Evolutionary conservation across 2,888 invertebrate species (phyloP).

Genomic region (Ectemnius cavifrons): DNA sequence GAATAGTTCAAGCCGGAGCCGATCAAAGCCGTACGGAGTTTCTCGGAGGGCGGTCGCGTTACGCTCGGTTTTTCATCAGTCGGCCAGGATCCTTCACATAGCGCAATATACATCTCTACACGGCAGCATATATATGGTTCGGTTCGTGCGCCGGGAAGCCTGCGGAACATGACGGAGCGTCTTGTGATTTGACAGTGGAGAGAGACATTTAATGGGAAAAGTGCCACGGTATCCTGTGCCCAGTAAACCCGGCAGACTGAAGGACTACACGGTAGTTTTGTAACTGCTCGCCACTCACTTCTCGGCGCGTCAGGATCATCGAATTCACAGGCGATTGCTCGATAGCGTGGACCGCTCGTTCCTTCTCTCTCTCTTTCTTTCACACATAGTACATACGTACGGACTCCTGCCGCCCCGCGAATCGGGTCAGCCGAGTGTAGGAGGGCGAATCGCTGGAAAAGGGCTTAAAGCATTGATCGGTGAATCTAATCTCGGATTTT

Average conservation of each 20-base stretch:
- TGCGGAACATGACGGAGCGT: slow-evolving; percentile 54
- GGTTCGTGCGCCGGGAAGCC: slow-evolving; percentile 43
- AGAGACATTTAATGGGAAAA: slow-evolving; percentile 54
- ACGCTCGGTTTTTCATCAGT: slow-evolving; percentile 55
- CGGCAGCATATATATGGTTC: slow-evolving; percentile 22
- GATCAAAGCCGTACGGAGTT: slow-evolving; percentile 70
- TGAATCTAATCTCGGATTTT: slow-evolving; percentile 31
- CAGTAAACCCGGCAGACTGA: slow-evolving; percentile 46
- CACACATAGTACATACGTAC: background rate
- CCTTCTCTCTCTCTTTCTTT: background rate
- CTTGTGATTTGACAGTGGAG: slow-evolving; percentile 72
- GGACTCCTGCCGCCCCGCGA: too few relatives aligned
- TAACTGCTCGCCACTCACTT: slow-evolving; percentile 42
- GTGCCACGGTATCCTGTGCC: slow-evolving; percentile 59
- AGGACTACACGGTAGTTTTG: slow-evolving; percentile 37
- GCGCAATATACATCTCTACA: slow-evolving; percentile 20
- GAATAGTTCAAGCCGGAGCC: slow-evolving; percentile 41
- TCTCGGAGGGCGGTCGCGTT: slow-evolving; percentile 70
- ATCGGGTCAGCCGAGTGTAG: slow-evolving; percentile 25
- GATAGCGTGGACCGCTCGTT: too few relatives aligned
- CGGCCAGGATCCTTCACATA: slow-evolving; percentile 48
- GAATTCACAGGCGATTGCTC: slow-evolving; percentile 24
- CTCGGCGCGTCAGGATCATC: slow-evolving; percentile 39
- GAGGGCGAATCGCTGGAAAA: slow-evolving; percentile 22
- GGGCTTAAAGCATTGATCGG: slow-evolving; percentile 31